Percentiles rank a stretch among this genome's conserved stretches.
Conservation (phyloP, 2,888 invertebrate genomes). For the Fragum sueziense region DNA sequence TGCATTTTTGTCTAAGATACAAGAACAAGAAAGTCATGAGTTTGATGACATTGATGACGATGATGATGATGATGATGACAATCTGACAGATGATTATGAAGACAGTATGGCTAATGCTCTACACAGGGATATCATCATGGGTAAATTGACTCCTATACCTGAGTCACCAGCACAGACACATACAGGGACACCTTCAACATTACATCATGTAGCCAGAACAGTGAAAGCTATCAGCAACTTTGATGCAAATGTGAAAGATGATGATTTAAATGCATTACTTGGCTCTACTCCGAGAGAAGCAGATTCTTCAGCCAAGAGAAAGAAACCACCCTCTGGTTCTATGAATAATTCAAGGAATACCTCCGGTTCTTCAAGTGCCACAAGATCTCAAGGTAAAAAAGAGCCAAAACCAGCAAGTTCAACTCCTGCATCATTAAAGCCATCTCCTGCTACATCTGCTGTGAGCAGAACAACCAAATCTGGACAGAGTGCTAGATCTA, state of each 20-base stretch:
- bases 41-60: constrained; percentile 48
- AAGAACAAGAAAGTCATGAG: constrained; percentile 43
- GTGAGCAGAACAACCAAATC: constrained; percentile 32
- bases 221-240: constrained; percentile 71
- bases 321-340: neutral
- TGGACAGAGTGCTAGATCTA: constrained; percentile 25
- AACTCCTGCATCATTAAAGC: neutral
- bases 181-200: constrained; percentile 44
- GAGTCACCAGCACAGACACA: constrained; percentile 67
- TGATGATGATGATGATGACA: constrained; percentile 37
- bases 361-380: constrained; percentile 34
- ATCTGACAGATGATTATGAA: constrained; percentile 35
- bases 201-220: constrained; percentile 61
- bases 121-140: constrained; percentile 63
- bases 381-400: constrained; percentile 19
- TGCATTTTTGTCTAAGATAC: constrained; percentile 40
- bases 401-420: neutral
- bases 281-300: constrained; percentile 59
- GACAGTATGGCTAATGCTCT: constrained; percentile 48
- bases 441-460: constrained; percentile 7
- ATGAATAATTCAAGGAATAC: constrained; percentile 6
- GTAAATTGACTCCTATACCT: constrained; percentile 72
- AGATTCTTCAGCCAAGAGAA: neutral
- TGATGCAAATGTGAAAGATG: constrained; percentile 67
- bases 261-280: constrained; percentile 63